Evolutionary conservation across 2,888 invertebrate genomes (phyloP).

Genomic region (Catocala fraxini): DNA sequence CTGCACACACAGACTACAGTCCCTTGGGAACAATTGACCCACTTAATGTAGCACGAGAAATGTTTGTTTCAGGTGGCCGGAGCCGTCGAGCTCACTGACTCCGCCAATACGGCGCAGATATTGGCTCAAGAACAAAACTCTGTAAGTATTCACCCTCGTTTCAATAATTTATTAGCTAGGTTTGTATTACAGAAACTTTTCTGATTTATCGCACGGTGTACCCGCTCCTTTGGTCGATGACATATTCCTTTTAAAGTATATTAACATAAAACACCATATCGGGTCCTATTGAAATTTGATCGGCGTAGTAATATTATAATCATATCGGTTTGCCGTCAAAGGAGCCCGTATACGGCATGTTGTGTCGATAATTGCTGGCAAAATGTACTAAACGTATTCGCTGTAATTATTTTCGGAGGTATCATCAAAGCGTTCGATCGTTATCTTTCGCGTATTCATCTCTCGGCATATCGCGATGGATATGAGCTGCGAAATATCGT

Average conservation of each 20-base stretch:
- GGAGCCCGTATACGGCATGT: slow-evolving; percentile 32
- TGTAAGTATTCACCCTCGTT: slow-evolving; percentile 60
- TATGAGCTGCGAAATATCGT: slow-evolving; percentile 68
- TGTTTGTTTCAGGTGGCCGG: slow-evolving; percentile 81
- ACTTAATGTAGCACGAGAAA: slow-evolving; percentile 65
- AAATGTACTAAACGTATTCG: slow-evolving; percentile 52
- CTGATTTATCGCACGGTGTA: slow-evolving; percentile 15
- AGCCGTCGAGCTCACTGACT: slow-evolving; percentile 76
- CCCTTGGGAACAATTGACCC: slow-evolving; percentile 73
- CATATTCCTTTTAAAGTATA: slow-evolving; percentile 10
- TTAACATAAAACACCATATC: slow-evolving; percentile 37
- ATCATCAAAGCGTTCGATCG: slow-evolving; percentile 59
- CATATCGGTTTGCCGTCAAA: slow-evolving; percentile 34
- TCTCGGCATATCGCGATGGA: slow-evolving; percentile 45
- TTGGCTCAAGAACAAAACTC: slow-evolving; percentile 75
- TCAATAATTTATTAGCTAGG: slow-evolving; percentile 17
- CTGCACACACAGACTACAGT: slow-evolving; percentile 21
- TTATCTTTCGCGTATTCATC: slow-evolving; percentile 66
- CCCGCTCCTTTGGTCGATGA: slow-evolving; percentile 18
- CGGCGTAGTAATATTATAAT: slow-evolving; percentile 47
- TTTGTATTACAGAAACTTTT: slow-evolving; percentile 14
- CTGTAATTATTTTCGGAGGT: slow-evolving; percentile 59
- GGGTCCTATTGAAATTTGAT: slow-evolving; percentile 54
- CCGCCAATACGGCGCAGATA: slow-evolving; percentile 75
- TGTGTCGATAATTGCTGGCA: slow-evolving; percentile 55